Base-by-base conservation (phyloP, 2,888 invertebrate genomes). In the Drosophila acutilabella region DNA sequence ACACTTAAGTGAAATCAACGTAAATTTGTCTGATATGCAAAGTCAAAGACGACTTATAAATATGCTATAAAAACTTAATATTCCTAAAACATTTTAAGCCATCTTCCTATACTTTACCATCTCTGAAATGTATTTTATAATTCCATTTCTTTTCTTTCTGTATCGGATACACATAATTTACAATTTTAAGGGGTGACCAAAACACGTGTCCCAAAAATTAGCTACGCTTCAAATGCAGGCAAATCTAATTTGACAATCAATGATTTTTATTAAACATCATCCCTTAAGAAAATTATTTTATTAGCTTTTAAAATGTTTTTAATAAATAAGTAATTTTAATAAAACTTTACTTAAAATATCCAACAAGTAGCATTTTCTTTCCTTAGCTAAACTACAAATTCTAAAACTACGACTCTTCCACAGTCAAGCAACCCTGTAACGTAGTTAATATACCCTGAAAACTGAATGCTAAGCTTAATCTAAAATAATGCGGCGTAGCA, bases 1-100 rank as follows among this genome's bases (percentile, higher is more conserved):
- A 62, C 78, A 59, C 83, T 79, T 81, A 88, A 85, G 88, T 88
- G 86, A 85, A 81, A 88, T 87, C 87, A 87, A 80, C 79, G 70
- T 70, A 73, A 75, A 80, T 78, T 70, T 69, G 58, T 68, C 68
- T 54, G 13, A 5, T 11, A 33, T 16, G 36, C 10, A 1, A 8
- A n/a, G 16, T 2, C 5, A 7, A 11, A 13, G 8, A 0, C 64
- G 74, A 60, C 40, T 33, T 2, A 0, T 4, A 26, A 2, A 26
- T 61, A 16, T 52, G 16, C 72, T 20, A 4, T 20, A 20, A 4
- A 3, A 4, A 20, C 0, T 4, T 20, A 20, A 4, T 20, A 20
- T 20, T 20, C 20, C 4, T 3, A 20, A 20, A 20, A 18, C 18
- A 18, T 18, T 18, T 18, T 18, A 18, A 18, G 2, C 20, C 18